Percentiles rank a stretch among this genome's conserved stretches.
Conservation (phyloP, 2,888 invertebrate genomes). For the Melinaea marsaeus region DNA sequence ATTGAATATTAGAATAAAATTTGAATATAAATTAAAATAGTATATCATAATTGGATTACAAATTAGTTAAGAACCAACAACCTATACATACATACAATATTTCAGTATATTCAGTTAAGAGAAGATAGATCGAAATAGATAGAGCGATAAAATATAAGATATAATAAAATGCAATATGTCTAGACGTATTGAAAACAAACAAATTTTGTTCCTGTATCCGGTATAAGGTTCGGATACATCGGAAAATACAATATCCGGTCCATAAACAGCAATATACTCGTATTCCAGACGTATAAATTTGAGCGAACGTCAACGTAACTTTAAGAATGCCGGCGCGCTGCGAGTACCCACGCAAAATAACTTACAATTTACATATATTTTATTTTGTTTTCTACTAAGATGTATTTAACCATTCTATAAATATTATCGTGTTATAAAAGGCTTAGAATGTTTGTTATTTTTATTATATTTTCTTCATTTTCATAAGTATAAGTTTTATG, state of each 20-base stretch:
- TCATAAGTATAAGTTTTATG: no score
- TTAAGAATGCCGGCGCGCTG: slow-evolving; percentile 18
- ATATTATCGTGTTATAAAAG: no score
- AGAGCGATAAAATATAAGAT: not conserved
- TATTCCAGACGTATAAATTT: slow-evolving; percentile 53
- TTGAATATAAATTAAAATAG: no score
- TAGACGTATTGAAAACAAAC: not conserved
- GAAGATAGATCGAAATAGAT: not conserved
- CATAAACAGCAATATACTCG: slow-evolving; percentile 56
- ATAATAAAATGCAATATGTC: not conserved
- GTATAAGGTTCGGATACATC: slow-evolving; percentile 20
- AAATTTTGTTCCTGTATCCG: slow-evolving; percentile 4
- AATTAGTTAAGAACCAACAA: no score
- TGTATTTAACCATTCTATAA: no score
- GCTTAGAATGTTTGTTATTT: no score
- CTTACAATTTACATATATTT: slow-evolving; percentile 23
- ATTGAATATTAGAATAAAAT: no score
- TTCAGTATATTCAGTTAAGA: no score
- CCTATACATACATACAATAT: no score
- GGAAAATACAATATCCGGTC: slow-evolving; percentile 40
- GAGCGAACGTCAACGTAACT: slow-evolving; percentile 39
- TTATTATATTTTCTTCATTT: no score
- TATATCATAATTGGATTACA: no score
- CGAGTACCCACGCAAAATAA: slow-evolving; percentile 14
- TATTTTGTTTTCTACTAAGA: not conserved